Base-by-base conservation (phyloP, 2,888 invertebrate species). In the Eristalinus aeneus region DNA sequence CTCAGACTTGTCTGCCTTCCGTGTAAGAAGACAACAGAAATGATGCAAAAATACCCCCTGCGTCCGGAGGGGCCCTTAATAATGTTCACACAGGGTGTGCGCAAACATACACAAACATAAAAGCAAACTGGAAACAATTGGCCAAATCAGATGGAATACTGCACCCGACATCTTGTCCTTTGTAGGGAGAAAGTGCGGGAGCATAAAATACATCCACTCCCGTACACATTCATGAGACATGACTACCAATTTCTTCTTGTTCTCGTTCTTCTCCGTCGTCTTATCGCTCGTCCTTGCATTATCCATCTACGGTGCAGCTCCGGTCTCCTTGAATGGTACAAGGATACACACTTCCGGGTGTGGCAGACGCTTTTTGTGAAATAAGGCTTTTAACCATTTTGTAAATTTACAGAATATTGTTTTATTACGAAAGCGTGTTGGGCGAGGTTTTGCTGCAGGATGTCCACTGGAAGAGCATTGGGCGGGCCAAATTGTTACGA, bases 121-220 rank as follows among this genome's bases (percentile, higher is more conserved):
- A 77, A 69, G 71, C 77, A 77, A 46, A 32, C 71, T 72, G 67
- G 67, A 81, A 83, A 82, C 82, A 83, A 87, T 87, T 87, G 83
- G 82, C 87, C 75, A 87, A 87, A 87, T 87, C 78, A 83, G 87
- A 83, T 78, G 83, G 87, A 87, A 87, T 83, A 87, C 83, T 87
- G 87, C 81, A 78, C 75, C 83, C 82, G 87, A 83, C 87, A 87
- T 87, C 82, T 86, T 86, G 81, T 86, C 81, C 81, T 86, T 20
- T 82, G 86, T 81, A 86, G 86, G 27, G 5, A 86, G 81, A 56
- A 86, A 77, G 74, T 81, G 81, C 81, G 65, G 77, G 77, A 58
- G 63, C 69, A 81, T 78, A 81, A 77, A 82, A 34, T 27, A 27
- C 67, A 86, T 86, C 86, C 82, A 71, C 65, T 71, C 78, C 20